A percentile compares a stretch with the other conserved stretches of the same genome.
These are phyloP conservation scores for Coelopa pilipes DNA, from an alignment of 2,888 invertebrate species.

Conservation along the genomic window DNA sequence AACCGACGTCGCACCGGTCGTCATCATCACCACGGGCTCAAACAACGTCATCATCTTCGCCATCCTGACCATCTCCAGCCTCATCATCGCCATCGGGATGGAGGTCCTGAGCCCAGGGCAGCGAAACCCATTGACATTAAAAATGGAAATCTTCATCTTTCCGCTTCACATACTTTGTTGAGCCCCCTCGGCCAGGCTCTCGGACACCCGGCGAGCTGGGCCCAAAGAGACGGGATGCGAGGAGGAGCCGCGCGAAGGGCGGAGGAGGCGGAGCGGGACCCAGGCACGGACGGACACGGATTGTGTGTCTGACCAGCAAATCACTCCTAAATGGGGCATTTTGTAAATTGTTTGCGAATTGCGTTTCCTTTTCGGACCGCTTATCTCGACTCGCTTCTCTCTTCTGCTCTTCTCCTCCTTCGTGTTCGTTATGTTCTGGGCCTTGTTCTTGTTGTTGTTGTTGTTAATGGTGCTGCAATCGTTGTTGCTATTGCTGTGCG, in stretches of 20 bases:
- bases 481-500: background rate
- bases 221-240: no score
- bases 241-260: no score
- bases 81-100: background rate
- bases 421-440: background rate
- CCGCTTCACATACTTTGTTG: conserved; percentile 34
- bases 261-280: background rate
- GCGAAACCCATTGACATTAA: conserved; percentile 15
- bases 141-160: conserved; percentile 34
- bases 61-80: background rate
- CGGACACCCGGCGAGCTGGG: background rate
- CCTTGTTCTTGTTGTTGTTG: background rate
- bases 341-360: conserved; percentile 29
- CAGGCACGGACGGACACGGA: background rate
- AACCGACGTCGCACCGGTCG: background rate
- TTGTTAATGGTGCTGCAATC: background rate
- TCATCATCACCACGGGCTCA: no score
- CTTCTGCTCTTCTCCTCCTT: no score
- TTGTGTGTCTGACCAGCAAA: conserved; percentile 17
- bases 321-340: conserved; percentile 36
- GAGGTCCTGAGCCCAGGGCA: background rate
- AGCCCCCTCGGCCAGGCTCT: background rate
- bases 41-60: no score
- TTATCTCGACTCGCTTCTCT: conserved; percentile 20
- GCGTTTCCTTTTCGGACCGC: conserved; percentile 12